Base-by-base conservation (phyloP, 2,888 invertebrate species). In the Melipona beecheii region DNA sequence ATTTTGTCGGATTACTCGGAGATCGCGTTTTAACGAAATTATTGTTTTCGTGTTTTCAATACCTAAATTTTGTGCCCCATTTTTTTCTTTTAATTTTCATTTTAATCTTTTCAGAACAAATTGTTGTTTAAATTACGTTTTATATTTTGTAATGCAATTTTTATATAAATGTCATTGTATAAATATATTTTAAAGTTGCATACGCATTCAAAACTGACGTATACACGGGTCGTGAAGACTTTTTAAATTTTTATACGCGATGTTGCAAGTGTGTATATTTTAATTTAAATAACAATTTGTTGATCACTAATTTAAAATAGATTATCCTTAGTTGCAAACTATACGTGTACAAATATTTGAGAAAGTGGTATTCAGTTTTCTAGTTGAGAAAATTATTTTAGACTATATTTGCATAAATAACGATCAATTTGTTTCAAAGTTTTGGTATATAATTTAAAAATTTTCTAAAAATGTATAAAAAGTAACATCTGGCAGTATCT, bases 221-320 rank as follows among this genome's bases (percentile, higher is more conserved):
- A 43, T 9, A 43, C 43, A 11, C 43, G 11, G 43, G 43, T 43
- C 43, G 43, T 43, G 11, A 43, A 43, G 43, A 43, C 43, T 43
- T 36, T 36, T 9, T 11, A 43, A 9, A 43, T 43, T 43, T 11
- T 43, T 9, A 43, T 31, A 31, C 31, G 31, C 31, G 31, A 31
- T 31, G 4, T 31, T 24, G 24, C 1, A 24, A 17, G 24, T 1
- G 24, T 1, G 17, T 60, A 31, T 31, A 31, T 60, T 21, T 62
- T 62, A 27, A 49, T 43, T 21, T 66, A 43, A n/a, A n/a, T 13
- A 50, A 58, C n/a, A 52, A 43, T 43, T 76, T 71, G 49, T 54
- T 64, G 52, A 17, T 58, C 31, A 19, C 9, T 19, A 27, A 60
- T 27, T 60, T 11, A 4, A 60, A 31, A 4, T 60, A 54, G 31